Evolutionary conservation across 2,113 vertebrate genomes (phyloP).

Genomic region (Strix aluco): DNA sequence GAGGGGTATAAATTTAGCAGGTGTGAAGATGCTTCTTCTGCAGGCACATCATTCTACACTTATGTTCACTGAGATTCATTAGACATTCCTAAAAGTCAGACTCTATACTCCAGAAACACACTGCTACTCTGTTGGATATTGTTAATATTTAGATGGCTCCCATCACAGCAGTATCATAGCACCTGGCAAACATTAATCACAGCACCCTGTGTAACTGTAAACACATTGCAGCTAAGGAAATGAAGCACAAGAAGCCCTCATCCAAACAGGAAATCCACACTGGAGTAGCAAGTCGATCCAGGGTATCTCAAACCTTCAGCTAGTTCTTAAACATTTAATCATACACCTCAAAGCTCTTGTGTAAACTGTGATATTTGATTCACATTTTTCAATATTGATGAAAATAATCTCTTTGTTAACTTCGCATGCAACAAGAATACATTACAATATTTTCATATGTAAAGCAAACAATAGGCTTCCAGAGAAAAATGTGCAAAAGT

Average conservation of each 20-base stretch:
- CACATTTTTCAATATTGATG: not conserved
- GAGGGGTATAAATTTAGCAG: not conserved
- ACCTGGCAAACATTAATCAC: constrained; percentile 17
- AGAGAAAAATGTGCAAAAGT: not conserved
- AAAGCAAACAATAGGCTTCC: not conserved
- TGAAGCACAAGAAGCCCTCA: not conserved
- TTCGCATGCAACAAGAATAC: not conserved
- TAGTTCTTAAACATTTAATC: not conserved
- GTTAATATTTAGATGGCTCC: not conserved
- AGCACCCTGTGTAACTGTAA: not conserved
- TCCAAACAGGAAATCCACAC: constrained; percentile 10
- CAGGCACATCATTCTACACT: not conserved
- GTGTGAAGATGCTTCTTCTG: not conserved
- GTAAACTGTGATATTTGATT: not conserved
- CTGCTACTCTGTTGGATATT: not conserved
- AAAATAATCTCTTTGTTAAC: not conserved
- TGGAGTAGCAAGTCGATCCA: not conserved
- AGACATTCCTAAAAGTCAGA: not conserved
- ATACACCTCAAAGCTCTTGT: not conserved
- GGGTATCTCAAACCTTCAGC: not conserved
- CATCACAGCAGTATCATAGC: not conserved
- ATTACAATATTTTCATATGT: not conserved
- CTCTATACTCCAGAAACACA: not conserved
- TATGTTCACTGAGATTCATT: not conserved
- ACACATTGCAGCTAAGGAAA: not conserved